Base-by-base conservation (phyloP, 2,888 invertebrate genomes). In the Ephialtes manifestator region DNA sequence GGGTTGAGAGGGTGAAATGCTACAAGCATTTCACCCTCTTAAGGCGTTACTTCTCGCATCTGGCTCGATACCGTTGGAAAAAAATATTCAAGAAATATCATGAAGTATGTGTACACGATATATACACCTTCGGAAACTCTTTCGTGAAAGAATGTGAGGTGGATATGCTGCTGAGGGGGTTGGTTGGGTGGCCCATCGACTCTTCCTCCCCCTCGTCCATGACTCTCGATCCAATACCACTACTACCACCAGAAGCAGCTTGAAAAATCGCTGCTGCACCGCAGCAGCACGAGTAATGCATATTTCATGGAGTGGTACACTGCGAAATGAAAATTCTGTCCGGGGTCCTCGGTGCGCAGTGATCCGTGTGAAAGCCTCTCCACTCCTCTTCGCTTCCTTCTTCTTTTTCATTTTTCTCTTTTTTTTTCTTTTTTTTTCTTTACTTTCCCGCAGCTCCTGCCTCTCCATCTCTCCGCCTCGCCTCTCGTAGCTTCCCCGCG, bases 231-330 rank as follows among this genome's bases (percentile, higher is more conserved):
- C 65, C 77, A 65, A 67, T 77, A 70, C 28, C 65, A 18, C 28
- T 15, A 76, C 70, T 48, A 51, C 51, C 31, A 83, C 70, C 79
- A 51, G 72, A 80, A 86, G 83, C 86, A 76, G 67, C 81, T 87
- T 88, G 90, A 90, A 90, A 89, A 91, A 90, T 90, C 88, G 89
- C 84, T 78, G 79, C 87, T 86, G 87, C 86, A 84, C 71, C 75
- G 53, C 80, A 48, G 60, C 39, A 46, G 82, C 76, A 53, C 80
- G 79, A 81, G 86, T 86, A 88, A 90, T 90, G 90, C 89, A 90
- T 91, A 89, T 90, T 91, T 91, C 90, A 90, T 91, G 88, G 86
- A 86, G 85, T 72, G 88, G 83, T 88, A 88, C 87, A 81, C 81
- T 72, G 83, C 84, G 88, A 88, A 89, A 90, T 89, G 89, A 89